Base-by-base conservation (phyloP, 1,140 invertebrate genomes). In the Plectrocnemia conspersa region DNA sequence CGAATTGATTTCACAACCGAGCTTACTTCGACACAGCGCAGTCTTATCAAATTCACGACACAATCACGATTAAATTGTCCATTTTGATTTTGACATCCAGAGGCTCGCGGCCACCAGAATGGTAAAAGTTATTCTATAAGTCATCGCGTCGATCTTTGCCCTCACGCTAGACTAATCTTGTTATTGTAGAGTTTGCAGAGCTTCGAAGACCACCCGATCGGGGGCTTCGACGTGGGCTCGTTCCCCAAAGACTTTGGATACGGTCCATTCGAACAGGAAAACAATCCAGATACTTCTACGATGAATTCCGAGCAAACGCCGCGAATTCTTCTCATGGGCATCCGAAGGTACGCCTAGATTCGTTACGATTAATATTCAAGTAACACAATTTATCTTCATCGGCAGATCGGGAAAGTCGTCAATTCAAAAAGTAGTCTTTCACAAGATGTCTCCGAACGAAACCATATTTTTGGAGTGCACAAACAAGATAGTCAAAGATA, bases 391-490 rank as follows among this genome's bases (percentile, higher is more conserved):
- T 9, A 19, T 45, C 6, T 5, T 25, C 15, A 45, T 49, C 16
- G 2, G 56, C 65, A 95, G 96, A 69, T 98, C 95, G 72, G 97
- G 97, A 53, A 99, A 99, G 76, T 98, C 96, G n/a, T 99, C 97
- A 1, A 99, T 99, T 67, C 93, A 98, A 71, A 99, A 99, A 80
- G 97, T 99, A 6, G 97, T 99, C 10, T 99, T 99, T 75, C 96
- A 99, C 67, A 99, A 99, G 79, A 98, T 99, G 91, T 97, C 95
- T 9, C 97, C 97, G 6, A 99, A 98, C 77, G 97, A 99, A 77
- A 99, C 97, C 2, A 75, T 99, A n/a, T 99, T 99, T 65, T 75
- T 99, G 29, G 97, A 98, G 73, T 96, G 93, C 62, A 99, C 96
- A 49, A 97, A 96, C 69, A 95, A 98, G 80, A 95, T 99, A 61